phyloP scores from a whole-genome alignment of 2,888 invertebrate species.

The Thereva unica region DNA sequence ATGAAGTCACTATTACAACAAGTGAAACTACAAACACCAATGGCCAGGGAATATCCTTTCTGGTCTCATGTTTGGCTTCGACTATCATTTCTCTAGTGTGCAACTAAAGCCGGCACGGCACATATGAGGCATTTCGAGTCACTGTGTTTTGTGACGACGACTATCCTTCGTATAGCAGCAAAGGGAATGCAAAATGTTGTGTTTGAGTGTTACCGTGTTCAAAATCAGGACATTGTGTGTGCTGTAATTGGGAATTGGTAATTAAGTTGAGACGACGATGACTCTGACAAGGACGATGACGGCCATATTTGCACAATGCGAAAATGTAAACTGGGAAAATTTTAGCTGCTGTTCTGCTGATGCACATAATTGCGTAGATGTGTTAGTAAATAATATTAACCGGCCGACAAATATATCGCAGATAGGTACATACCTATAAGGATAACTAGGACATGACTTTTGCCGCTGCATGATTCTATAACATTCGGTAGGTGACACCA shows the following conservation, averaged over 20 bases:
- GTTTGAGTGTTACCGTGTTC: conserved; percentile 22
- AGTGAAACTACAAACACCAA: conserved; percentile 25
- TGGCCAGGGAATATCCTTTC: conserved; percentile 3
- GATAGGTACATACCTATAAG: no score
- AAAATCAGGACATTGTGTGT: conserved; percentile 31
- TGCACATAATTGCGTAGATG: no score
- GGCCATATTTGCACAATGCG: conserved; percentile 20
- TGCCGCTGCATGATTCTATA: no score
- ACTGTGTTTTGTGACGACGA: conserved; percentile 28
- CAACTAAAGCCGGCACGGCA: conserved; percentile 14
- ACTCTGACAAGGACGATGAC: no score
- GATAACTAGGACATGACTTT: no score
- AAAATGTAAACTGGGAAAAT: conserved; percentile 22
- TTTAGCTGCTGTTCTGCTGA: background rate
- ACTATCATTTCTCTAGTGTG: conserved; percentile 25
- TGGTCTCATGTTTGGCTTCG: background rate
- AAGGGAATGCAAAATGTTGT: conserved; percentile 28
- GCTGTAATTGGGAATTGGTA: conserved; percentile 30
- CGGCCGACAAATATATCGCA: no score
- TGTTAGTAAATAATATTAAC: no score
- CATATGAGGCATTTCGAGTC: background rate
- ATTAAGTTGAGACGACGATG: conserved; percentile 24
- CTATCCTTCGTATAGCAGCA: conserved; percentile 19
- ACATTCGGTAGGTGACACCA: no score
- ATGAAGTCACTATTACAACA: conserved; percentile 32